Conservation (phyloP, 2,113 vertebrate genomes). For the Chascanopsetta lugubris region DNA sequence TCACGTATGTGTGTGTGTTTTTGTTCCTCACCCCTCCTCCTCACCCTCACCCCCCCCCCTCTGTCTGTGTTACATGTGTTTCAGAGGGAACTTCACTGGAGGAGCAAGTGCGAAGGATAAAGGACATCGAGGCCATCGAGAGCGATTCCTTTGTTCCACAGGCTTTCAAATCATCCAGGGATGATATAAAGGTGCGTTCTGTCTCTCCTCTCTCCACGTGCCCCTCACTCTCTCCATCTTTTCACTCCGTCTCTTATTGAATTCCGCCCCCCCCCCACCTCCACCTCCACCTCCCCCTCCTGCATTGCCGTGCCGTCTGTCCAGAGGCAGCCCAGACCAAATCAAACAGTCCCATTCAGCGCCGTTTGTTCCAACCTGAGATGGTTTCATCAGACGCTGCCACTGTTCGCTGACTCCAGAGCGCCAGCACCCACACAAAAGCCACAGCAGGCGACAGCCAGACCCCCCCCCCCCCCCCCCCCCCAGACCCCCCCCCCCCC, state of each 20-base stretch:
- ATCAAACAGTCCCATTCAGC: conserved; percentile 82
- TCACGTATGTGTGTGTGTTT: conserved; percentile 19
- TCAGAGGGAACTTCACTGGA: conserved; percentile 89
- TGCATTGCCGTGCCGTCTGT: conserved; percentile 67
- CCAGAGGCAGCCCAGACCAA: conserved; percentile 76
- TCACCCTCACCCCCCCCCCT: too few relatives aligned
- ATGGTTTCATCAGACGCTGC: conserved; percentile 65
- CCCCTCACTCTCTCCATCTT: conserved; percentile 62
- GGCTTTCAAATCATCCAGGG: conserved; percentile 94
- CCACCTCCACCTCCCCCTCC: too few relatives aligned
- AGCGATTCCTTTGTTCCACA: conserved; percentile 96
- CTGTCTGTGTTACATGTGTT: conserved; percentile 63
- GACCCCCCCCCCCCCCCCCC: conserved; percentile 28
- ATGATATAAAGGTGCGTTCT: conserved; percentile 88
- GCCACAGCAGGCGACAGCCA: conserved; percentile 63
- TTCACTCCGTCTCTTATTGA: conserved; percentile 76
- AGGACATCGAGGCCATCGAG: conserved; percentile 98
- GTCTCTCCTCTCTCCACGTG: conserved; percentile 55
- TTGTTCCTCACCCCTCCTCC: conserved; percentile 59
- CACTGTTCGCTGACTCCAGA: conserved; percentile 62
- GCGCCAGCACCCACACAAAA: conserved; percentile 70
- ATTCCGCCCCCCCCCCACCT: too few relatives aligned
- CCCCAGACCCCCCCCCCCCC: conserved; percentile 4
- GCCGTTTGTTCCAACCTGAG: conserved; percentile 69
- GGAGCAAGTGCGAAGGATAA: conserved; percentile 94